A percentile compares a stretch with the other conserved stretches of the same genome.
These are phyloP conservation scores for Seriola quinqueradiata DNA, from an alignment of 2,113 vertebrate species.

Conservation along the genomic window DNA sequence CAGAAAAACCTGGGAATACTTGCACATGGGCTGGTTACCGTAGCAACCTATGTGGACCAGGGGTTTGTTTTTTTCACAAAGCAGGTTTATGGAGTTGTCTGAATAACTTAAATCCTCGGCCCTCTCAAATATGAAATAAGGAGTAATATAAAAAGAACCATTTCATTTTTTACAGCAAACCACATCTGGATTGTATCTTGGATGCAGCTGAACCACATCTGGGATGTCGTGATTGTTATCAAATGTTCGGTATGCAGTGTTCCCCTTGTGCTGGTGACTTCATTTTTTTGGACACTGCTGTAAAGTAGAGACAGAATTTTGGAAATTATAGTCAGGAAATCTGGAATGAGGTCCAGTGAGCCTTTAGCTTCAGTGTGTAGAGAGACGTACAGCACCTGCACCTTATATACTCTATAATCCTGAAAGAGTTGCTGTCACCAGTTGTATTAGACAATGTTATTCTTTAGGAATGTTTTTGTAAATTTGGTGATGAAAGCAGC, in stretches of 20 bases:
- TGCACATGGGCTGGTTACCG: slow-evolving; percentile 47
- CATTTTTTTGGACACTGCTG: no score
- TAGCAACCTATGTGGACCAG: slow-evolving; percentile 65
- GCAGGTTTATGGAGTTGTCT: slow-evolving; percentile 8
- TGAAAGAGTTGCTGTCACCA: no score
- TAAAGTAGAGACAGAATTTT: no score
- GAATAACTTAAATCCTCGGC: not conserved
- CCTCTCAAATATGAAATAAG: not conserved
- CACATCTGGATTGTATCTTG: slow-evolving; percentile 6
- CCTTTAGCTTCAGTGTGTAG: no score
- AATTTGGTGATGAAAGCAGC: not conserved
- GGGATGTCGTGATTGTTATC: not conserved
- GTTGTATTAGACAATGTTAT: no score
- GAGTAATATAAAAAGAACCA: no score
- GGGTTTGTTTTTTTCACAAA: not conserved
- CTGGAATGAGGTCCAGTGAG: no score
- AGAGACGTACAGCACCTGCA: no score
- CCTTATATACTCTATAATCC: no score
- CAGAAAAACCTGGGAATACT: slow-evolving; percentile 3
- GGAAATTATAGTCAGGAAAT: no score
- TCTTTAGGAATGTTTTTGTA: no score
- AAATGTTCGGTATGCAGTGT: not conserved
- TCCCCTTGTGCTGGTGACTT: no score
- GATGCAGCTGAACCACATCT: not conserved
- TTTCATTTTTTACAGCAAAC: not conserved